These are phyloP conservation scores for Entomobrya multifasciata DNA, from an alignment of 2,888 invertebrate species.

Conservation along the genomic window DNA sequence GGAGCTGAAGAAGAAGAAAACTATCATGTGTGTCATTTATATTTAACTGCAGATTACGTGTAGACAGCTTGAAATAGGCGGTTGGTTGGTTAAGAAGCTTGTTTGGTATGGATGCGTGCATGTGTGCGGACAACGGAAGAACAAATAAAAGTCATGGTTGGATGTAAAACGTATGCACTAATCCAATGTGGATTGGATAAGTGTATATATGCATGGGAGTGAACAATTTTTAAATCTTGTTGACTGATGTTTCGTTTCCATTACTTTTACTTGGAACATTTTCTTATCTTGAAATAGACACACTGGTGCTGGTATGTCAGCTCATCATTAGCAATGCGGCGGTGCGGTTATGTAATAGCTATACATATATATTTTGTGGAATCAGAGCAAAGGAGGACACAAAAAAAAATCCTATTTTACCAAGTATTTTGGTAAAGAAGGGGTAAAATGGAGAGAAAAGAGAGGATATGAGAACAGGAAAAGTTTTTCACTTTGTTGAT, in stretches of 20 bases:
- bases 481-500: constrained; percentile 71
- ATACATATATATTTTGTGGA: background rate
- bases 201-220: constrained; percentile 45
- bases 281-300: constrained; percentile 50
- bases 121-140: constrained; percentile 16
- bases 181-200: constrained; percentile 56
- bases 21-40: constrained; percentile 55
- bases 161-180: constrained; percentile 42
- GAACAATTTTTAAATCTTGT: constrained; percentile 66
- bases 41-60: constrained; percentile 58
- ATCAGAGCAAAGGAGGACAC: background rate
- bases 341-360: background rate
- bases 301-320: constrained; percentile 26
- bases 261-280: constrained; percentile 52
- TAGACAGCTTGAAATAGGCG: constrained; percentile 52
- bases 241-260: constrained; percentile 68
- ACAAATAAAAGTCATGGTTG: constrained; percentile 44
- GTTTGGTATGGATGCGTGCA: constrained; percentile 45
- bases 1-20: constrained; percentile 24
- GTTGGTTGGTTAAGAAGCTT: constrained; percentile 43
- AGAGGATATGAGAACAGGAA: constrained; percentile 20
- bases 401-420: background rate
- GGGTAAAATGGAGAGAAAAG: constrained; percentile 25
- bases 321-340: constrained; percentile 65
- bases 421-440: constrained; percentile 8